phyloP scores from a whole-genome alignment of 2,113 vertebrate species.

The Brachyhypopomus gauderio region DNA sequence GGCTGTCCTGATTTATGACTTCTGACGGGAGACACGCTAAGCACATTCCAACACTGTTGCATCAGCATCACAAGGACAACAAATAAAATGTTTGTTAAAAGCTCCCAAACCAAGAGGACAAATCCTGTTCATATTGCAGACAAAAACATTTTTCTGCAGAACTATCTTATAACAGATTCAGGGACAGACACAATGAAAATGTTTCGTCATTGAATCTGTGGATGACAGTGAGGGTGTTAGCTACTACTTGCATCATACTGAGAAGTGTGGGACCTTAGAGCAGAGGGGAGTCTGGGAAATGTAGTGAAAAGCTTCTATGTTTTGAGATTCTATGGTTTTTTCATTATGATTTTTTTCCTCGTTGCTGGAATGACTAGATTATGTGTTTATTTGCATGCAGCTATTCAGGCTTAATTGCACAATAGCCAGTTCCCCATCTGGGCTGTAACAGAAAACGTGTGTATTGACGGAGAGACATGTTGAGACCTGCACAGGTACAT shows the following conservation, averaged over 20 bases:
- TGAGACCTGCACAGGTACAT: slow-evolving; percentile 22
- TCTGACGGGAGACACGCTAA: slow-evolving; percentile 20
- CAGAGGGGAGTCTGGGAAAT: neutral
- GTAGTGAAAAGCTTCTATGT: neutral
- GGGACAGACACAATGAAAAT: neutral
- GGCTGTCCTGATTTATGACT: slow-evolving; percentile 5
- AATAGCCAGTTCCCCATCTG: neutral
- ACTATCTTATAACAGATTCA: neutral
- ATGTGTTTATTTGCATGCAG: too few relatives aligned
- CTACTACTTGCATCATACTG: neutral
- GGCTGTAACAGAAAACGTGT: neutral
- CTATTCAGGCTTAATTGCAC: neutral
- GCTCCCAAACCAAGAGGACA: neutral
- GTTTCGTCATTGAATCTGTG: neutral
- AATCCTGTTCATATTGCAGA: neutral
- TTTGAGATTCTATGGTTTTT: too few relatives aligned
- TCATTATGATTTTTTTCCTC: too few relatives aligned
- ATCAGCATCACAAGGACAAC: slow-evolving; percentile 15
- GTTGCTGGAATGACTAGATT: too few relatives aligned
- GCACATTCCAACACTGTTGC: slow-evolving; percentile 2
- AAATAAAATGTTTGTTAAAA: slow-evolving; percentile 9
- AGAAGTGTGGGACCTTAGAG: neutral
- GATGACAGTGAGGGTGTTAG: neutral
- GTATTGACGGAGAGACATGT: neutral
- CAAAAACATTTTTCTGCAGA: neutral